These are phyloP conservation scores for Plecotus auritus DNA, from an alignment of 2,113 vertebrate genomes.

Conservation along the genomic window DNA sequence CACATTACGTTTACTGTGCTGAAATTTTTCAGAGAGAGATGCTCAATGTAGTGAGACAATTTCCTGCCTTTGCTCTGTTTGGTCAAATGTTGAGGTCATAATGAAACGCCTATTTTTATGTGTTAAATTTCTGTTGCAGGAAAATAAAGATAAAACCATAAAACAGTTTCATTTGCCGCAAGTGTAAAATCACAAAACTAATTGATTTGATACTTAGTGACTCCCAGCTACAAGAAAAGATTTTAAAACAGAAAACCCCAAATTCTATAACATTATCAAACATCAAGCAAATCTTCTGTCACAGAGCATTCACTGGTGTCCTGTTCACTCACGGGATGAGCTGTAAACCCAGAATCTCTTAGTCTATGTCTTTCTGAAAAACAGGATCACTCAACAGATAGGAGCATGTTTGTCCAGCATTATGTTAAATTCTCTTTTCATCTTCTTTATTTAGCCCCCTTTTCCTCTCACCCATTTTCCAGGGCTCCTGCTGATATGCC, in stretches of 20 bases:
- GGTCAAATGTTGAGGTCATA: background rate
- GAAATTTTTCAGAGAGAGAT: background rate
- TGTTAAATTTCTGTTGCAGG: background rate
- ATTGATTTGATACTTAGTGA: conserved; percentile 42
- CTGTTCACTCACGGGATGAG: conserved; percentile 70
- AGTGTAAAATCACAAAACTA: background rate
- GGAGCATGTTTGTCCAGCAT: conserved; percentile 66
- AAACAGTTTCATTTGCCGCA: background rate
- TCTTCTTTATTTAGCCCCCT: background rate
- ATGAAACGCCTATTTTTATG: background rate
- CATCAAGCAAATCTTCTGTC: conserved; percentile 72
- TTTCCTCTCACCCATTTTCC: conserved; percentile 74
- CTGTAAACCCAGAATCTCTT: conserved; percentile 70
- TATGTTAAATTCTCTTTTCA: conserved; percentile 69
- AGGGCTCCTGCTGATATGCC: conserved; percentile 69
- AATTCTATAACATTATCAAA: conserved; percentile 68
- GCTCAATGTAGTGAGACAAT: background rate
- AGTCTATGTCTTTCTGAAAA: conserved; percentile 71
- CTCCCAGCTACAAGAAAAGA: conserved; percentile 54
- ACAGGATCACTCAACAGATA: conserved; percentile 74
- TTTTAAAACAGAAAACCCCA: conserved; percentile 64
- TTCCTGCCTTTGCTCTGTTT: background rate
- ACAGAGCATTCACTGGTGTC: conserved; percentile 59
- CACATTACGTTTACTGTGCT: background rate
- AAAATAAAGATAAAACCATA: conserved; percentile 14